Conservation (phyloP, 2,797 vertebrate genomes). For the Leuciscus waleckii region DNA sequence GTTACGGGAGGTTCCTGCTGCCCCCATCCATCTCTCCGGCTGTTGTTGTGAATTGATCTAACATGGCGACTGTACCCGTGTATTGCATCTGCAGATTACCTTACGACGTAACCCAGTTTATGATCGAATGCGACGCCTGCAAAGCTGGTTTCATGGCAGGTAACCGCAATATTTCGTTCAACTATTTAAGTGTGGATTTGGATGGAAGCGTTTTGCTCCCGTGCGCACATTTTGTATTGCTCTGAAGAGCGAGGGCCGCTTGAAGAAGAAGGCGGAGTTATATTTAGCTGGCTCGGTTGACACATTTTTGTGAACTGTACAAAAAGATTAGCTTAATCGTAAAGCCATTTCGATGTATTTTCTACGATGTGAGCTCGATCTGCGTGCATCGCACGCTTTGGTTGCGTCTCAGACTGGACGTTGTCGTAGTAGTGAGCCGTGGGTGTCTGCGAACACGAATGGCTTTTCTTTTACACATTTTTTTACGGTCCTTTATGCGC, state of each 20-base stretch:
- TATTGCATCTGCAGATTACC: conserved; percentile 99
- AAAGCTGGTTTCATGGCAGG: conserved; percentile 99
- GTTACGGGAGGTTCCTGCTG: conserved; percentile 80
- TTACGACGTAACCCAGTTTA: conserved; percentile 99
- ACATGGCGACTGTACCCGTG: conserved; percentile 99
- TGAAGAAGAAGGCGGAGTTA: conserved; percentile 86
- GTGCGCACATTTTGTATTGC: conserved; percentile 75
- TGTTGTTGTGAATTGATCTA: conserved; percentile 87
- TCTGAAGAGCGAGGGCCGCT: conserved; percentile 76
- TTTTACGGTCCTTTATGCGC: neutral
- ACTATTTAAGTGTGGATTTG: conserved; percentile 59
- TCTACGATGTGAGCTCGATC: conserved; percentile 22
- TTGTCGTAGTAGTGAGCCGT: conserved; percentile 54
- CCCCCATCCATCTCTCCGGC: conserved; percentile 75
- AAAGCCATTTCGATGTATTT: conserved; percentile 35
- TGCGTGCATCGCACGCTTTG: conserved; percentile 50
- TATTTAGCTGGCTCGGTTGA: conserved; percentile 70
- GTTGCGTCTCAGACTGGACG: conserved; percentile 36
- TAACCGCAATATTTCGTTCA: conserved; percentile 73
- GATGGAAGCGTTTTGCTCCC: conserved; percentile 69
- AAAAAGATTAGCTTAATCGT: conserved; percentile 56
- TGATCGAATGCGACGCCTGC: conserved; percentile 98
- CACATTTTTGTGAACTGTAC: conserved; percentile 74
- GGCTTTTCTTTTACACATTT: conserved; percentile 35
- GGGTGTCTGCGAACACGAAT: conserved; percentile 48